These are phyloP conservation scores for Temnothorax longispinosus DNA, from an alignment of 1,140 invertebrate species.

Conservation along the genomic window DNA sequence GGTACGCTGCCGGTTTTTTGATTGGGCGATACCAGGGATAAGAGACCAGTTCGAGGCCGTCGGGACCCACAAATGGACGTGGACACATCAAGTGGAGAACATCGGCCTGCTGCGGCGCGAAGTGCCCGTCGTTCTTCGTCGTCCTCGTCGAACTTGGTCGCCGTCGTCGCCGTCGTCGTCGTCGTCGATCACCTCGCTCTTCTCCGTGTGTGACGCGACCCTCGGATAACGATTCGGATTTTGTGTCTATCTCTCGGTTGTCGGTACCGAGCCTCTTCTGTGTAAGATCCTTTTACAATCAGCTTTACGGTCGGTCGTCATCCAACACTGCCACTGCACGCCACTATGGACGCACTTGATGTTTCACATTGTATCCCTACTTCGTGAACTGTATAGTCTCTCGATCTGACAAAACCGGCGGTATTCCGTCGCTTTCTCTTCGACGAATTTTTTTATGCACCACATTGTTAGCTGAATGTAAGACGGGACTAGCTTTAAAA, in stretches of 20 bases:
- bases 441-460: neutral
- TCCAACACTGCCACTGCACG: slow-evolving; percentile 18
- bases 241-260: slow-evolving; percentile 50
- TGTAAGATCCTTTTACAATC: slow-evolving; percentile 64
- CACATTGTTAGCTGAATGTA: neutral
- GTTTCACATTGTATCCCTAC: slow-evolving; percentile 32
- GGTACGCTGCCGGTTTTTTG: slow-evolving; percentile 82
- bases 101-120: slow-evolving; percentile 52
- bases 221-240: slow-evolving; percentile 68
- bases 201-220: slow-evolving; percentile 41
- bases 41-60: slow-evolving; percentile 84
- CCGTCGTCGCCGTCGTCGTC: neutral
- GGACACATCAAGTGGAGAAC: slow-evolving; percentile 80
- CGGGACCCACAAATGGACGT: slow-evolving; percentile 80
- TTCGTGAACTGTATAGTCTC: neutral
- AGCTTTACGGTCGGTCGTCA: slow-evolving; percentile 36
- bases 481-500: neutral
- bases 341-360: slow-evolving; percentile 35
- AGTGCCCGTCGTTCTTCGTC: slow-evolving; percentile 33
- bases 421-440: neutral
- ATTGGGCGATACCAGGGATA: slow-evolving; percentile 84
- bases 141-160: slow-evolving; percentile 18
- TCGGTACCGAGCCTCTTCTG: slow-evolving; percentile 15
- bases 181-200: slow-evolving; percentile 13
- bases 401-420: neutral